Percentiles rank a stretch among this genome's conserved stretches.
Conservation (phyloP, 2,888 invertebrate species). For the Ophioninae sp. region DNA sequence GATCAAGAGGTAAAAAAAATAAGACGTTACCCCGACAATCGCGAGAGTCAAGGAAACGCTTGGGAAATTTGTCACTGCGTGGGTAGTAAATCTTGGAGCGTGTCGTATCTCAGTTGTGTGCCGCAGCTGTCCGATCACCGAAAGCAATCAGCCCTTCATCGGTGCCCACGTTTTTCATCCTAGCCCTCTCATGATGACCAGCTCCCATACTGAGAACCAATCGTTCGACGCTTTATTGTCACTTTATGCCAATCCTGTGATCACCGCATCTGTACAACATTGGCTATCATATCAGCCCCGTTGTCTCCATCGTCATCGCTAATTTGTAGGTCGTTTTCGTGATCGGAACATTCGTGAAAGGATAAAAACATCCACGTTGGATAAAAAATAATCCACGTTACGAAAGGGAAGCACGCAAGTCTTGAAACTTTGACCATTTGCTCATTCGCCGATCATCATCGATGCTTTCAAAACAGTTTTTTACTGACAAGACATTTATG, state of each 20-base stretch:
- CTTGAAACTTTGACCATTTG: neutral
- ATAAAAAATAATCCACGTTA: slow-evolving; percentile 13
- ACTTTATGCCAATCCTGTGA: slow-evolving; percentile 58
- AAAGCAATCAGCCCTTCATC: slow-evolving; percentile 66
- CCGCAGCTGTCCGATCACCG: slow-evolving; percentile 64
- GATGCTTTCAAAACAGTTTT: slow-evolving; percentile 15
- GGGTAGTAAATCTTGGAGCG: neutral
- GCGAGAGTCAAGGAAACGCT: neutral
- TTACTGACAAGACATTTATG: neutral
- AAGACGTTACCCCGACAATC: neutral
- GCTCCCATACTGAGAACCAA: slow-evolving; percentile 53
- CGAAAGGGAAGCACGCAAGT: slow-evolving; percentile 1
- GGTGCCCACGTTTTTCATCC: slow-evolving; percentile 63
- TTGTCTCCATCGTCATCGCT: slow-evolving; percentile 50
- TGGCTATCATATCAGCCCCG: neutral
- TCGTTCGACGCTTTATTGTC: slow-evolving; percentile 64
- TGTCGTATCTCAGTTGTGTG: slow-evolving; percentile 39
- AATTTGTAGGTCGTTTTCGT: slow-evolving; percentile 47
- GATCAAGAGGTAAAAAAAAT: neutral
- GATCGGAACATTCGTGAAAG: neutral
- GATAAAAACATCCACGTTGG: neutral
- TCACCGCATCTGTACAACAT: neutral
- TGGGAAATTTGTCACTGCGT: neutral
- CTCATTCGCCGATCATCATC: slow-evolving; percentile 18
- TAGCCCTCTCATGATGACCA: slow-evolving; percentile 42